Conservation (phyloP, 2,113 vertebrate genomes). For the Chionodraco myersi region DNA sequence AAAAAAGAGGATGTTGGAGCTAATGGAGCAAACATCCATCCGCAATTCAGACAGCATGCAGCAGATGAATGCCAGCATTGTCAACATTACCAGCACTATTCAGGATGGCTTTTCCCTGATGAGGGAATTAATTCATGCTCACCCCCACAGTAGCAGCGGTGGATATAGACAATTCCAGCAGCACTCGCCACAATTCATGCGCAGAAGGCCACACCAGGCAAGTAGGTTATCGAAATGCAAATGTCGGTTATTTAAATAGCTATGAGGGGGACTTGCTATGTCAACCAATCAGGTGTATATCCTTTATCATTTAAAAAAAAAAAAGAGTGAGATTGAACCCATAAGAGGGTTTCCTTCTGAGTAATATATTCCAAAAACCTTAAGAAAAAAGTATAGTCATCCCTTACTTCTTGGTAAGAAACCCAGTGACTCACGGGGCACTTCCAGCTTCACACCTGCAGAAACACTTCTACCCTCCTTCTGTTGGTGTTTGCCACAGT, state of each 20-base stretch:
- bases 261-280: background rate
- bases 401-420: conserved; percentile 3
- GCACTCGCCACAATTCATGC: no score
- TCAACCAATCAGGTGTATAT: background rate
- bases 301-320: background rate
- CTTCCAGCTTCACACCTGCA: background rate
- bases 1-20: no score
- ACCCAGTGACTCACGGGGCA: background rate
- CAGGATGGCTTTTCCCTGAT: no score
- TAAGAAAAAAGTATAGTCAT: background rate
- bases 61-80: no score
- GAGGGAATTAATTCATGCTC: no score
- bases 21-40: no score
- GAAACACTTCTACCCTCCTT: background rate
- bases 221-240: background rate
- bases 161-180: no score
- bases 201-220: no score
- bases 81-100: no score
- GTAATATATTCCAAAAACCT: conserved; percentile 10
- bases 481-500: no score
- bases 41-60: no score
- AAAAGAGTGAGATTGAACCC: background rate
- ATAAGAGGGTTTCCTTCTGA: background rate
- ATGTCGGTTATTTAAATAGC: background rate
- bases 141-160: no score